Percentiles rank a stretch among this genome's conserved stretches.
phyloP scores from a whole-genome alignment of 2,113 vertebrate genomes.

The Andinoacara biseriatus region DNA sequence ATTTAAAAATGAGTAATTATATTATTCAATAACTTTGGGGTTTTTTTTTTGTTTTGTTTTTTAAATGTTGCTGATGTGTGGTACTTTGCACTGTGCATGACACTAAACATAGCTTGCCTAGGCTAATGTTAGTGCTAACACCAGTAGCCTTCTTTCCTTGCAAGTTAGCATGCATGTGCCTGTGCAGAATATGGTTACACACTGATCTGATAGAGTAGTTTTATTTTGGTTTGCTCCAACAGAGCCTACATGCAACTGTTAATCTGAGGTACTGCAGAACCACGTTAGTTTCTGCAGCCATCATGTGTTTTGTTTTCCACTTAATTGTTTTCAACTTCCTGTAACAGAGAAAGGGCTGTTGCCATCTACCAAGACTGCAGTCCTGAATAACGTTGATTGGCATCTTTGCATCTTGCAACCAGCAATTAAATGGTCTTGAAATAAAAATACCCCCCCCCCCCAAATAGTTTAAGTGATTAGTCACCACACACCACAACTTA shows the following conservation, averaged over 20 bases:
- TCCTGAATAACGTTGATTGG: neutral
- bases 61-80: neutral
- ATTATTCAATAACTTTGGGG: neutral
- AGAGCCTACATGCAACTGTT: neutral
- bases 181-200: neutral
- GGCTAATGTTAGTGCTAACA: neutral
- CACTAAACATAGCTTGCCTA: neutral
- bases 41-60: too few species aligned
- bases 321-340: neutral
- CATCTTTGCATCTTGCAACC: neutral
- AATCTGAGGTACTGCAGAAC: neutral
- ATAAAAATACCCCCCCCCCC: too few species aligned
- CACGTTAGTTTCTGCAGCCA: neutral
- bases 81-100: constrained; percentile 2
- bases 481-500: too few species aligned
- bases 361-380: too few species aligned
- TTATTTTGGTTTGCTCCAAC: too few species aligned
- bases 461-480: too few species aligned
- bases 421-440: neutral
- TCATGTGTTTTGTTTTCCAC: neutral
- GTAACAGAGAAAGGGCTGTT: neutral
- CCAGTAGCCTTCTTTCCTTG: neutral
- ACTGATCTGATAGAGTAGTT: neutral
- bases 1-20: neutral
- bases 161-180: neutral